These are phyloP conservation scores for Drosophila azteca DNA, from an alignment of 1,140 invertebrate species.

Conservation along the genomic window DNA sequence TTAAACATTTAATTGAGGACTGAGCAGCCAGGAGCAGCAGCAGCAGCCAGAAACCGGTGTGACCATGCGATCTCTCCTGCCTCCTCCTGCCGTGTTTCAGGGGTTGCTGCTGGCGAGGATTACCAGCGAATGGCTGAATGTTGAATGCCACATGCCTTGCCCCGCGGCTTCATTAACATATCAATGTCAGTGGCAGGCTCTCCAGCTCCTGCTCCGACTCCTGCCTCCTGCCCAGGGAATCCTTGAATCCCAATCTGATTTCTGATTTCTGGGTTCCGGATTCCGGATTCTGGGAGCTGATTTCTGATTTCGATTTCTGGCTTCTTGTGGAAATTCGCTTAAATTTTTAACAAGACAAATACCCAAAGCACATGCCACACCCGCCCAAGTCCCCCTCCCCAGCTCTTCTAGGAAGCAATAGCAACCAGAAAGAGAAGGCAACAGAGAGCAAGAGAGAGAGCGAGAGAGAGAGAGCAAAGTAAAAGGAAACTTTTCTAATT, in stretches of 20 bases:
- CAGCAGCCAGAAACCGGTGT: slow-evolving; percentile 54
- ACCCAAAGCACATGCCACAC: slow-evolving; percentile 64
- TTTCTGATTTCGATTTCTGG: slow-evolving; percentile 64
- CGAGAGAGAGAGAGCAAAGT: slow-evolving; percentile 1
- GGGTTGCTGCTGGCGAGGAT: slow-evolving; percentile 58
- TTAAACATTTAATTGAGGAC: slow-evolving; percentile 76
- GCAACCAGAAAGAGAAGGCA: slow-evolving; percentile 26
- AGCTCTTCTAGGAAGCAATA: slow-evolving; percentile 43
- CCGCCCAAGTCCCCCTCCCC: not conserved
- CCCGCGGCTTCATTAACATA: slow-evolving; percentile 70
- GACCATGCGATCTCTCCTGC: slow-evolving; percentile 9
- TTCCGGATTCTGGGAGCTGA: slow-evolving; percentile 25
- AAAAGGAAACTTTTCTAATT: slow-evolving; percentile 76
- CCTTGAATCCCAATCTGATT: slow-evolving; percentile 47
- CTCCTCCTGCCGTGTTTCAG: not conserved
- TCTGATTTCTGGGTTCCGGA: slow-evolving; percentile 44
- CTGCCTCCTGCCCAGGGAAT: slow-evolving; percentile 32
- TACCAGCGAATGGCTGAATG: slow-evolving; percentile 26
- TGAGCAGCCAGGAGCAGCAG: slow-evolving; percentile 2
- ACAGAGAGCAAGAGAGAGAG: slow-evolving; percentile 5
- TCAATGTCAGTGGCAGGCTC: slow-evolving; percentile 70
- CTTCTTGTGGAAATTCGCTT: slow-evolving; percentile 74
- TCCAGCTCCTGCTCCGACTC: slow-evolving; percentile 12
- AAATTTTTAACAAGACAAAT: slow-evolving; percentile 82
- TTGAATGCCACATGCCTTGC: slow-evolving; percentile 11